phyloP scores from a whole-genome alignment of 1,140 invertebrate genomes.

The Philaenus spumarius region DNA sequence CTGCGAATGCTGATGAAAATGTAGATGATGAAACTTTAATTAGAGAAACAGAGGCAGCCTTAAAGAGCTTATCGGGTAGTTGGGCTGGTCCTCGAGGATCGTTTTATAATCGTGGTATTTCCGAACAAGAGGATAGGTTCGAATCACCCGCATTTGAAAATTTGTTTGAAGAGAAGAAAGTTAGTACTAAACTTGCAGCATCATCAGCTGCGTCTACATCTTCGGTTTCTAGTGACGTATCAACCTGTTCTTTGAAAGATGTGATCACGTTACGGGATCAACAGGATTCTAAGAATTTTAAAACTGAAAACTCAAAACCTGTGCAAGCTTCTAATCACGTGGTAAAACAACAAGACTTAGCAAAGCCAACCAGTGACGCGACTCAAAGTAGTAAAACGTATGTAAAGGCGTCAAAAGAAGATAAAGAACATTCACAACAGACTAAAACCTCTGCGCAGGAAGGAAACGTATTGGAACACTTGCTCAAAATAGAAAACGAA shows the following conservation, averaged over 20 bases:
- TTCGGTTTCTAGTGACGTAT: slow-evolving; percentile 52
- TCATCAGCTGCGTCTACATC: slow-evolving; percentile 40
- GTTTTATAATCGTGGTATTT: slow-evolving; percentile 52
- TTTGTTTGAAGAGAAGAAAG: slow-evolving; percentile 74
- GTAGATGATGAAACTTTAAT: slow-evolving; percentile 73
- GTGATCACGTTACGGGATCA: slow-evolving; percentile 56
- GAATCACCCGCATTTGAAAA: slow-evolving; percentile 68
- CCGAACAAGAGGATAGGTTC: slow-evolving; percentile 59
- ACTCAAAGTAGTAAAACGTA: slow-evolving; percentile 30
- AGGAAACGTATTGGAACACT: slow-evolving; percentile 43
- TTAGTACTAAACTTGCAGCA: slow-evolving; percentile 53
- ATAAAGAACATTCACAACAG: slow-evolving; percentile 31
- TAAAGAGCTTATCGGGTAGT: slow-evolving; percentile 74
- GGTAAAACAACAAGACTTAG: too few relatives aligned
- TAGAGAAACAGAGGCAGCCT: slow-evolving; percentile 74
- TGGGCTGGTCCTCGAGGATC: slow-evolving; percentile 61
- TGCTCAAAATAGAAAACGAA: slow-evolving; percentile 48
- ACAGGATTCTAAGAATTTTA: slow-evolving; percentile 32
- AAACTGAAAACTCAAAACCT: slow-evolving; percentile 15
- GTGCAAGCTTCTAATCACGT: slow-evolving; percentile 5
- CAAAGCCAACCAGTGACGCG: background rate
- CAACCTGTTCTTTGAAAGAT: slow-evolving; percentile 52
- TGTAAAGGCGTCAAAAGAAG: slow-evolving; percentile 25
- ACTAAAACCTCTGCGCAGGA: slow-evolving; percentile 27
- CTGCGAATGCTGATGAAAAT: slow-evolving; percentile 43